Percentiles rank a stretch among this genome's conserved stretches.
Conservation (phyloP, 2,797 vertebrate species). For the Bradypus variegatus region DNA sequence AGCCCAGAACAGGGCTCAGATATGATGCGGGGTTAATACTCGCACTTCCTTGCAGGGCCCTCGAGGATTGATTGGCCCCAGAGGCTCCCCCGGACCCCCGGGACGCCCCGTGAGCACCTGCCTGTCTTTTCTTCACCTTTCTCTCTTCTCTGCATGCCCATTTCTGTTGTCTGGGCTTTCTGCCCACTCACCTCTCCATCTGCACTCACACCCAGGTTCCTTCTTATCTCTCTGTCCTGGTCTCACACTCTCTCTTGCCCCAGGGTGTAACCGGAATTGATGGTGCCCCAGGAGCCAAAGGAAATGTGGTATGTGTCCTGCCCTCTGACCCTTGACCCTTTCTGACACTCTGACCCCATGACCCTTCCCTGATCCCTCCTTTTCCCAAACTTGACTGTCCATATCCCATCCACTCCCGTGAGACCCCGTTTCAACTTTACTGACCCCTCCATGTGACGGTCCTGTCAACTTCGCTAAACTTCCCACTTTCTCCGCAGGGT, state of each 20-base stretch:
- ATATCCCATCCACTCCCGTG: neutral
- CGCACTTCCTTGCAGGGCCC: constrained; percentile 74
- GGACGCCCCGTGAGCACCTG: constrained; percentile 80
- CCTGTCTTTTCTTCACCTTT: neutral
- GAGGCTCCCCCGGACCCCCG: constrained; percentile 80
- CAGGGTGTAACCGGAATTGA: constrained; percentile 84
- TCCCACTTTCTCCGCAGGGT: constrained; percentile 74
- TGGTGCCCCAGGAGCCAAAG: constrained; percentile 85
- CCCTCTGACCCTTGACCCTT: neutral
- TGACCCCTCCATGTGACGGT: neutral
- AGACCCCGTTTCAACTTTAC: neutral
- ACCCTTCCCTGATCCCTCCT: neutral
- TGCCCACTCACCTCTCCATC: neutral
- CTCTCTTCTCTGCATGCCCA: neutral
- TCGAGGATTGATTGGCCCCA: constrained; percentile 84
- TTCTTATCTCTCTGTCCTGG: neutral
- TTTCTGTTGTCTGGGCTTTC: neutral
- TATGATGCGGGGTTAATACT: neutral
- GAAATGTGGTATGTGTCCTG: constrained; percentile 78
- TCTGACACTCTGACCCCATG: neutral
- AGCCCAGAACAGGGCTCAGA: neutral
- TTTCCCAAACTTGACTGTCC: rapidly evolving
- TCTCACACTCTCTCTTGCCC: neutral
- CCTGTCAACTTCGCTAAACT: neutral
- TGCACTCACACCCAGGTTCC: neutral